Evolutionary conservation across 1,140 invertebrate genomes (phyloP).

Genomic region (Himalopsyche phryganea): DNA sequence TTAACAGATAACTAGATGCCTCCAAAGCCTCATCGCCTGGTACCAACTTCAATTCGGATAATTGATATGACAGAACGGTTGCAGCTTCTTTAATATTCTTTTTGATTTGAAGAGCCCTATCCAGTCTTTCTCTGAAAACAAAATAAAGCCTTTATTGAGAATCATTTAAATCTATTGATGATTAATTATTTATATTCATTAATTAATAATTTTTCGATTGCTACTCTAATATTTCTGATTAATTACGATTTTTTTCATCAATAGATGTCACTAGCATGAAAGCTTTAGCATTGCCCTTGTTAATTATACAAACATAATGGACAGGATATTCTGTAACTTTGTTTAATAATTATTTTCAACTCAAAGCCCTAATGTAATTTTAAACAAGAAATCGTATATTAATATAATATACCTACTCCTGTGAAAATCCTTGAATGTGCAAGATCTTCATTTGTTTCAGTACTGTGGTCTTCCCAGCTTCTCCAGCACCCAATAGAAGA

Average conservation of each 20-base stretch:
- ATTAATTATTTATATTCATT: no score
- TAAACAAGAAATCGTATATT: background rate
- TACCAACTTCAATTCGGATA: constrained; percentile 3
- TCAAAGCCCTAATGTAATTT: no score
- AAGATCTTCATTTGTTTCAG: constrained; percentile 82
- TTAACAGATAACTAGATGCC: background rate
- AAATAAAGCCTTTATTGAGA: no score
- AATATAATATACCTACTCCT: constrained; percentile 51
- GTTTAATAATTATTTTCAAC: no score
- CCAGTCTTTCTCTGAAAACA: constrained; percentile 18
- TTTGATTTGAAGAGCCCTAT: constrained; percentile 23
- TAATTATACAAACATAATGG: no score
- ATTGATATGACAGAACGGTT: constrained; percentile 9
- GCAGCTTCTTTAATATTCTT: constrained; percentile 27
- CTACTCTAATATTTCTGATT: no score
- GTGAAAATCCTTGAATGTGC: constrained; percentile 67
- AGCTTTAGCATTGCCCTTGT: no score
- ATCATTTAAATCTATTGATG: no score
- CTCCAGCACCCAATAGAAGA: constrained; percentile 63
- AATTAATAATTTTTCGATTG: no score
- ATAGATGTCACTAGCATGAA: no score
- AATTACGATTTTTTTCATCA: no score
- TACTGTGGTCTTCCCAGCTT: constrained; percentile 75
- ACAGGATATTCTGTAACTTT: no score
- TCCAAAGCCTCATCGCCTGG: constrained; percentile 1